Base-by-base conservation (phyloP, 64 coral and sea anemone genomes). In the Porites lutea region DNA sequence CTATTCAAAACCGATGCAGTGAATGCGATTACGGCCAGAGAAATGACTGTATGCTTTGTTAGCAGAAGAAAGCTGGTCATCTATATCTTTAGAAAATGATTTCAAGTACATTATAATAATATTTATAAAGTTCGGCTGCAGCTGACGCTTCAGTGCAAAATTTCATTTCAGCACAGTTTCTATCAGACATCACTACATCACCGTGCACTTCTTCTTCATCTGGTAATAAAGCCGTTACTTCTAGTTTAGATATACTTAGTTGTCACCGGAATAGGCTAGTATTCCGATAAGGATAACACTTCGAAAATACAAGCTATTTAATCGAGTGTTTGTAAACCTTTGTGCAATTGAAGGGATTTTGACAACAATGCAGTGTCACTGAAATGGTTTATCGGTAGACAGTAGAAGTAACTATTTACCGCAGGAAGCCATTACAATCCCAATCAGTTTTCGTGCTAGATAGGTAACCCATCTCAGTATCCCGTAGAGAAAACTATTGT, bases 91-190 rank as follows among this genome's bases (percentile, higher is more conserved):
- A n/a, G 81, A 44, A 68, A 84, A 68, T 64, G 13, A 84, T 84
- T 84, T 84, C 81, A 84, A 84, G 63, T 84, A 60, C 81, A 69
- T 84, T 84, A 63, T 68, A 64, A 84, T 68, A 84, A 68, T 68
- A 84, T 50, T 60, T 76, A 14, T 76, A 52, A 63, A n/a, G 3
- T 19, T 47, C 63, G 46, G 44, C 60, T 50, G 18, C 44, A 4
- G 44, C 8, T 13, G 62, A 6, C 48, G 3, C 45, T 66, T 11
- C 48, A 84, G 50, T 19, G 63, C 18, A 43, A 68, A 67, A 68
- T 20, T 68, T 37, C 27, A 37, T 37, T 49, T 84, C 18, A 51
- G 46, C 47, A n/a, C 44, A 68, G 27, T 68, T 84, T 47, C 63
- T 68, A 2, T 19, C 62, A 84, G 63, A 46, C 44, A 14, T 61